These are phyloP conservation scores for Microcebus lehilahytsara DNA, from an alignment of 2,113 vertebrate genomes.

Conservation along the genomic window DNA sequence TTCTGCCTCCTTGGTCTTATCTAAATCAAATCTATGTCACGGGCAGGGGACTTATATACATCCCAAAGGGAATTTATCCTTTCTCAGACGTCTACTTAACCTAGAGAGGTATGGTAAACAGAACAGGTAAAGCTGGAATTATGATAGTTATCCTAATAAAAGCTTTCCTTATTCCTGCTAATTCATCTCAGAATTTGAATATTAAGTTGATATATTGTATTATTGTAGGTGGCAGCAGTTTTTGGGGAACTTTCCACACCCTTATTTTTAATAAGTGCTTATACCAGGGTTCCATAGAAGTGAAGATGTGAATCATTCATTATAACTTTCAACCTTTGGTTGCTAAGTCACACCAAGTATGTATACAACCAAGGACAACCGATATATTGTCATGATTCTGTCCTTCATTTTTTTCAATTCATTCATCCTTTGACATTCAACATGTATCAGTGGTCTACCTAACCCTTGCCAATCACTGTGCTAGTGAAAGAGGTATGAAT, in stretches of 20 bases:
- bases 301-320: background rate
- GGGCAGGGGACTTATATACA: background rate
- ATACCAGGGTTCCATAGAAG: background rate
- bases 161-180: background rate
- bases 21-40: background rate
- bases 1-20: background rate
- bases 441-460: background rate
- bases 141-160: background rate
- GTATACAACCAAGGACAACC: background rate
- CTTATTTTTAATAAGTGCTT: background rate
- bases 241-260: background rate
- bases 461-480: background rate
- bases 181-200: background rate
- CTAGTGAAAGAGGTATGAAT: background rate
- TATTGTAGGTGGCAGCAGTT: background rate
- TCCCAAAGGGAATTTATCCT: background rate
- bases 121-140: background rate
- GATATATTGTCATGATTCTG: background rate
- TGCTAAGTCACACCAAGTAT: background rate
- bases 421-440: background rate
- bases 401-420: background rate
- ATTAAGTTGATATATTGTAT: background rate
- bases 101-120: background rate
- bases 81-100: constrained; percentile 6
- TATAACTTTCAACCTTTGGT: background rate